Base-by-base conservation (phyloP, 64 coral and sea anemone species). In the Trachythela sp. region DNA sequence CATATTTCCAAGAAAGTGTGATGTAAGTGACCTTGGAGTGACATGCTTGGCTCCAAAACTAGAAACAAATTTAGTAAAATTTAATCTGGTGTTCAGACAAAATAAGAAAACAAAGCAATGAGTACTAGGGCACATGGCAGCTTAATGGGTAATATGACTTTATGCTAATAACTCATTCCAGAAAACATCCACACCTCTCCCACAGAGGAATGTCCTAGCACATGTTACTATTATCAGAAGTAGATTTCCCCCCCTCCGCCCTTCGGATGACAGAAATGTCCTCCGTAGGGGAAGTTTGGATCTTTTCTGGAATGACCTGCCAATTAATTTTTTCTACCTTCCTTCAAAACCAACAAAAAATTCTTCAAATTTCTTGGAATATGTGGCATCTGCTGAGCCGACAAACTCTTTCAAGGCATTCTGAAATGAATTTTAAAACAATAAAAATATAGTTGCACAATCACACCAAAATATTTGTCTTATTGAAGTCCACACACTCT, bases 281-380 rank as follows among this genome's bases (percentile, higher is more conserved):
- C n/a, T n/a, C n/a, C n/a, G n/a, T n/a, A n/a, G n/a, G n/a, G n/a
- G n/a, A n/a, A n/a, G n/a, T n/a, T n/a, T n/a, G n/a, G n/a, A n/a
- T n/a, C n/a, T n/a, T n/a, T n/a, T n/a, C n/a, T n/a, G n/a, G n/a
- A n/a, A n/a, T n/a, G n/a, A n/a, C n/a, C n/a, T n/a, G n/a, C n/a
- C n/a, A n/a, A n/a, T n/a, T n/a, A n/a, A 85, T 42, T 36, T 30
- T 9, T 30, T 48, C 68, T 89, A 91, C 96, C 96, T 99, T 93
- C 96, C 96, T 93, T 99, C 96, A 94, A 99, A 99, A 24, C 96
- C 96, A 60, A 99, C 85, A 88, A 99, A 99, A 51, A 99, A 99
- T 33, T 99, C 96, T 91, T 99, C 96, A 92, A 87, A 75, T 87
- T 95, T 99, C 40, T 94, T 94, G 27, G 91, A 86, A 85, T 99